A percentile compares a stretch with the other conserved stretches of the same genome.
These are phyloP conservation scores for Nestor notabilis DNA, from an alignment of 2,113 vertebrate species.

Conservation along the genomic window DNA sequence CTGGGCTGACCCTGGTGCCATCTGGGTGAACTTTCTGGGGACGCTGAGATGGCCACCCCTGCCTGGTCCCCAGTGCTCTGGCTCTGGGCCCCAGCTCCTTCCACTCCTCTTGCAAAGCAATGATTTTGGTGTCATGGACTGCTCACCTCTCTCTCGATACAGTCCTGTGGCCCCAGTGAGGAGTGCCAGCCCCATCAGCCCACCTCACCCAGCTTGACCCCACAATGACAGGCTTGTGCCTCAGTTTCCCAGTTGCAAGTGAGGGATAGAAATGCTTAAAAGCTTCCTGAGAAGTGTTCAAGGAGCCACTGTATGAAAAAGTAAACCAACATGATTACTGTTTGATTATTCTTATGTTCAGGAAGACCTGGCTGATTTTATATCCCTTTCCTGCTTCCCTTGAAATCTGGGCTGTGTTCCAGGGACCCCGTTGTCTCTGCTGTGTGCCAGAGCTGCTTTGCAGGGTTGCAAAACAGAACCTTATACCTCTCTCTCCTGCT, in stretches of 20 bases:
- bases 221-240: background rate
- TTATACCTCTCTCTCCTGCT: background rate
- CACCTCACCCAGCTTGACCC: background rate
- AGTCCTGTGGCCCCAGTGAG: background rate
- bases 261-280: background rate
- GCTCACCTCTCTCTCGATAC: fast-evolving
- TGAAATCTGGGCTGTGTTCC: background rate
- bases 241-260: background rate
- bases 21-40: background rate
- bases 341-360: background rate
- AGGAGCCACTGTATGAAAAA: background rate
- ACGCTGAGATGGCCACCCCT: no score
- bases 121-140: background rate
- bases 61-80: background rate
- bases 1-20: fast-evolving
- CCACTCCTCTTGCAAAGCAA: background rate
- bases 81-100: background rate
- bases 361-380: background rate
- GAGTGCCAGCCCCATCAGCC: background rate
- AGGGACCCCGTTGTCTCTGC: background rate
- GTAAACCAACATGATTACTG: background rate
- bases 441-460: background rate
- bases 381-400: background rate
- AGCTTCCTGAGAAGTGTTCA: background rate
- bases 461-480: background rate